phyloP scores from a whole-genome alignment of 2,113 vertebrate genomes.

The Agapornis roseicollis region DNA sequence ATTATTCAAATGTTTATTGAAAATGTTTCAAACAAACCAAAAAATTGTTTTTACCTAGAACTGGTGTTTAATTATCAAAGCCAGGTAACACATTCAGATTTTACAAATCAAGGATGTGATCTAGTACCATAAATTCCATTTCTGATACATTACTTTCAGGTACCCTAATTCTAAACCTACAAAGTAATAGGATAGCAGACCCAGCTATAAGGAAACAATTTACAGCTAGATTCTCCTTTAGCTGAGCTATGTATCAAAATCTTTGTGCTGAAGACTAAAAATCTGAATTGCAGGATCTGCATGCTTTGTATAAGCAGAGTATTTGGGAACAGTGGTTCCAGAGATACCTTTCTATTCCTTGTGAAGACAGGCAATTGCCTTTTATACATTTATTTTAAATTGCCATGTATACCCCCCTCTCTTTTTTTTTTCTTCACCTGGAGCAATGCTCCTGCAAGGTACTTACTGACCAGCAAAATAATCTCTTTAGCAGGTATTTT shows the following conservation, averaged over 20 bases:
- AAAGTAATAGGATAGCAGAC: background rate
- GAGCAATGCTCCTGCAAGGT: background rate
- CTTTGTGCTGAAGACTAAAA: background rate
- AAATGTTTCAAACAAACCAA: background rate
- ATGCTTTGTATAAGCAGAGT: background rate
- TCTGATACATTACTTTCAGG: background rate
- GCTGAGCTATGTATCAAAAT: background rate
- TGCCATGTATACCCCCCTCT: background rate
- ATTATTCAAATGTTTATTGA: background rate
- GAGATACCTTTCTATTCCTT: background rate
- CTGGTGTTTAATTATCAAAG: background rate
- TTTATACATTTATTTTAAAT: background rate
- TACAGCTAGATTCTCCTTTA: background rate
- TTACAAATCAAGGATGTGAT: background rate
- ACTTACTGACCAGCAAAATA: background rate
- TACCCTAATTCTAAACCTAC: background rate
- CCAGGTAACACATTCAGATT: background rate
- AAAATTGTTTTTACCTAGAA: background rate
- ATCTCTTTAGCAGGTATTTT: background rate
- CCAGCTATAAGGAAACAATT: background rate
- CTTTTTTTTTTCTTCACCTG: background rate
- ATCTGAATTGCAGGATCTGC: background rate
- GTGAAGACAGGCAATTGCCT: background rate
- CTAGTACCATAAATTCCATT: background rate
- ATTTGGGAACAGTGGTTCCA: background rate